Evolutionary conservation across 2,113 vertebrate genomes (phyloP).

Genomic region (Tautogolabrus adspersus): DNA sequence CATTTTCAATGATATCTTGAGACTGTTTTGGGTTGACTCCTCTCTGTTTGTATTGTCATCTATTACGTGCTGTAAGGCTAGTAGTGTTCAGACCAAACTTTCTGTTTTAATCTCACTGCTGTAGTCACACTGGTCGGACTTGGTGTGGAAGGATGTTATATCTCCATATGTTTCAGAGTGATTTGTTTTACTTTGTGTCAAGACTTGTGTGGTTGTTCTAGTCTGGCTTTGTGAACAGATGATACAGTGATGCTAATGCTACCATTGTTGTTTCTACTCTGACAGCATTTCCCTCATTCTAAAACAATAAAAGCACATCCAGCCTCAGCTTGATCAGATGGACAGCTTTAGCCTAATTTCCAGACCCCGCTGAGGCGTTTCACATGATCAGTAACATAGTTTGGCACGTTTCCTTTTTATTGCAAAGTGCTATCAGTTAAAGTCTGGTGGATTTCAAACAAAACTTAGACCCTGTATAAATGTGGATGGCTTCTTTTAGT

Average conservation of each 20-base stretch:
- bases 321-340: slow-evolving; percentile 2
- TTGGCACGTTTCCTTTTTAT: background rate
- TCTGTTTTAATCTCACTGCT: background rate
- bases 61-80: background rate
- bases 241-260: slow-evolving; percentile 18
- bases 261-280: slow-evolving; percentile 12
- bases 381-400: slow-evolving; percentile 26
- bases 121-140: background rate
- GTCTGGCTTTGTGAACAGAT: slow-evolving; percentile 28
- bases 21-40: slow-evolving; percentile 13
- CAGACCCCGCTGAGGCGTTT: background rate
- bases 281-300: background rate
- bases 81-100: background rate
- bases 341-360: slow-evolving; percentile 7
- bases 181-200: slow-evolving; percentile 22
- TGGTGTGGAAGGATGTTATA: background rate
- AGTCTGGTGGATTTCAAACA: background rate
- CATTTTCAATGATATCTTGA: background rate
- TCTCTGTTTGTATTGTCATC: background rate
- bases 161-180: background rate
- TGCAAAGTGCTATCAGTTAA: background rate
- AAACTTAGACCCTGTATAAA: background rate
- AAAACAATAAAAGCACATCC: background rate
- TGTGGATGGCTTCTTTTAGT: background rate
- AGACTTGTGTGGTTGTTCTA: slow-evolving; percentile 25